Base-by-base conservation (phyloP, 2,888 invertebrate species). In the Mesoligia furuncula region DNA sequence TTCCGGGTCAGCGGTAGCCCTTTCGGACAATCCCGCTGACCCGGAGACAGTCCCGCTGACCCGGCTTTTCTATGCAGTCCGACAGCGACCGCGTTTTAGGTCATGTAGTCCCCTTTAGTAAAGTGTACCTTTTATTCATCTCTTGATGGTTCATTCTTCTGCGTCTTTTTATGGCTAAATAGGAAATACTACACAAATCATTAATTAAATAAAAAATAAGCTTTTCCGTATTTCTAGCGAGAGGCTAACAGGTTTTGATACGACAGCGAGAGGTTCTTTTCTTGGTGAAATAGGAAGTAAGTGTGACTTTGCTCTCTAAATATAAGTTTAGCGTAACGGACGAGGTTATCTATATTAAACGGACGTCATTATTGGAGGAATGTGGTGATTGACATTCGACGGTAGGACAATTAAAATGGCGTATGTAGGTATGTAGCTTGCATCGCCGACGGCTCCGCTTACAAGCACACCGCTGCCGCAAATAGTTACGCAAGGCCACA, bases 401-500 rank as follows among this genome's bases (percentile, higher is more conserved):
- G 88, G 90, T 91, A 87, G 87, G 89, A 93, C 94, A 94, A 95
- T 95, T 95, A 95, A 94, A 94, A 92, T 90, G 88, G 90, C 91
- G 72, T 81, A 78, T 83, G 78, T 36, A 36, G 36, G 36, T 85
- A 79, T 72, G 73, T 80, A 80, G 84, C 89, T 87, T 84, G 87
- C 86, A 87, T 75, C 84, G 89, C 85, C 90, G 89, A 87, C 87
- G 84, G 89, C 88, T 86, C 89, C 89, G 88, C 89, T 90, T 89
- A 85, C 88, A 88, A 89, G 91, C 91, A 93, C 90, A 92, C 92
- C 93, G 92, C 93, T 90, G 92, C 93, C 94, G 92, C 93, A 94
- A 95, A 96, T 95, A 96, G 94, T 94, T 94, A 91, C 88, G 91
- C 96, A 94, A 96, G 96, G 96, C 92, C 95, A 90, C 90, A 90